Base-by-base conservation (phyloP, 2,113 vertebrate genomes). In the Saccopteryx leptura region DNA sequence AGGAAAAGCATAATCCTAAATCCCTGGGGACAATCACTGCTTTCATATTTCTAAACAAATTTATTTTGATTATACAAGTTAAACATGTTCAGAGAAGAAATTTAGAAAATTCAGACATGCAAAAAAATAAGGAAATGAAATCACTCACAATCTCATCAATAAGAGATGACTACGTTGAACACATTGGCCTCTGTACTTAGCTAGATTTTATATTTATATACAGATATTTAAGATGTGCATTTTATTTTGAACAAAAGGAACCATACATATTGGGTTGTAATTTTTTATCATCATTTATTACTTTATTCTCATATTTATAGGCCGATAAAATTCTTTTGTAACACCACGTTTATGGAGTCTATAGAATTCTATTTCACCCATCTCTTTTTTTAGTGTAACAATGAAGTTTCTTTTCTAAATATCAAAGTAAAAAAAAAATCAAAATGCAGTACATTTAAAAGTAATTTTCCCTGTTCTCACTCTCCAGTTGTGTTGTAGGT, bases 41-140 rank as follows among this genome's bases (percentile, higher is more conserved):
- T 93, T 95, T 96, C 21, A 18, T 90, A 39, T 80, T 95, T 90
- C 21, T 92, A 83, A 95, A 69, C 21, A 76, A 94, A 65, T 93
- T 92, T 95, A 88, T 89, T 87, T 90, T 87, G 63, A 83, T 95
- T 93, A 60, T 65, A 69, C 3, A 87, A 87, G 81, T 83, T 90
- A 96, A 91, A 86, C 48, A 92, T 83, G 17, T 87, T 92, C 90
- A 83, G 26, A 69, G 31, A 85, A 95, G 76, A 89, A 86, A 93
- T 88, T 95, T 72, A 81, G 72, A 66, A 91, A 92, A 91, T 89
- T 75, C 39, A 86, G 39, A 61, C 10, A 56, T 85, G 26, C 39
- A 61, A 76, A 83, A 91, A 12, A 65, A 61, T 88, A 76, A 86
- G n/a, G 28, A 88, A 93, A 88, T 65, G 21, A 65, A 88, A 91